Base-by-base conservation (phyloP, 1,140 invertebrate species). In the Megalonaias nervosa region DNA sequence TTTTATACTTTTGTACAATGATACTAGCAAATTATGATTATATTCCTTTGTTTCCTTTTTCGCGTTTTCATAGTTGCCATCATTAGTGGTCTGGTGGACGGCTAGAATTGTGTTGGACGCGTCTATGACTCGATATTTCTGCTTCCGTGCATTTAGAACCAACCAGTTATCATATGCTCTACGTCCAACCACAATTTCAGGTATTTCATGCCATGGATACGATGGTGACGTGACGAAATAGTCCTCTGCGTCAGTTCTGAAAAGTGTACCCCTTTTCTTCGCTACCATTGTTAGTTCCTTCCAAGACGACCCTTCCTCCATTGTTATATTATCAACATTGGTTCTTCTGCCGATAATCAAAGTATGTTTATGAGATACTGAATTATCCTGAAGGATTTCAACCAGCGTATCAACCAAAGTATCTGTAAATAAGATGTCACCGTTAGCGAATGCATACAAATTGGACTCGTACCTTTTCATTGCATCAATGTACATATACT, bases 151-250 rank as follows among this genome's bases (percentile, higher is more conserved):
- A 70, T 81, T 77, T 48, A 76, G 70, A 0, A 87, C 83, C 23
- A 87, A 69, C 81, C 81, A 87, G 66, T 87, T 87, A 68, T 87
- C 86, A 67, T 84, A 86, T 1, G 75, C 84, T 15, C 74, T 66
- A 48, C 84, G 71, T 13, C 86, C 86, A 58, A 87, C 79, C 6
- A 87, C 84, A 55, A 87, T 71, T 56, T 83, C 84, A 56, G 86
- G 81, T 31, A 84, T 81, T 15, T 72, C 68, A 15, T 82, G 60
- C 86, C 84, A 87, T 0, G 83, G 83, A 79, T 79, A 87, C 61
- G 67, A 57, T 38, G 64, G 56, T 23, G 78, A 58, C 14, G 82
- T 82, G 14, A 87, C 81, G 64, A 87, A 87, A 72, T 79, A 86
- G 67, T 87, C 86, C 58, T 84, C 81, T 1, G 86, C 84, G 66